Evolutionary conservation across 2,113 vertebrate genomes (phyloP), one percentile per base, ranked within the genome.

Genomic region (Phalacrocorax aristotelis): DNA sequence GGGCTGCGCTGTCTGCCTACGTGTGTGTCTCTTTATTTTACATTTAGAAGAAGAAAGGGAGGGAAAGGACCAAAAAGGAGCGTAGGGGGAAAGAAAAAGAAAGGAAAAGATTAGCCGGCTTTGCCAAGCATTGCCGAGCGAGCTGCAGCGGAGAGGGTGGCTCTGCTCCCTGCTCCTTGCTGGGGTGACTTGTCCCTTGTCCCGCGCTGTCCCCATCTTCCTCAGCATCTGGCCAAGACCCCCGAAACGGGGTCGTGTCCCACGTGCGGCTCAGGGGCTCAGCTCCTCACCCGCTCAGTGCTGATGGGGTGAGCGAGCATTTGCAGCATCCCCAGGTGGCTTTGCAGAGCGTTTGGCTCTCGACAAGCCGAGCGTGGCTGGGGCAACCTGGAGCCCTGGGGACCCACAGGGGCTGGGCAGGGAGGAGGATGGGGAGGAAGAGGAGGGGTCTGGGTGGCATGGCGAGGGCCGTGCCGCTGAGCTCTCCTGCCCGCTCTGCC

Each of bases 21-120:
- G 97, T 98, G 97, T 97, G 95, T 29, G 89, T 97, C 90, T 97
- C 97, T 97, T 98, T 97, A 97, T 98, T 98, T 97, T 98, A 97
- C 95, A 68, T 98, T 98, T 97, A 98, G 98, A 98, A 96, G 95
- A 96, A 98, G 95, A 97, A 96, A 97, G 89, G 94, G 92, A 96
- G 92, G 94, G 92, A 93, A 92, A 62, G 82, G 76, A 71, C 96
- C 90, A 15, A 83, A 87, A 93, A 4, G 36, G 62, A 84, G 75
- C 85, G 69, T 1, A 44, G 16, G 70, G 60, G 36, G 26, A 5
- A 15, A 29, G 32, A 36, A 58, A 72, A 60, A 61, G 72, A 86
- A 79, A 38, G 34, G 48, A 8, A 13, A 60, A 93, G 58, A 89
- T 77, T 20, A 90, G 66, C 71, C 21, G 17, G 20, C 78, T 87